Percentiles rank a stretch among this genome's conserved stretches.
These are phyloP conservation scores for Cristatella mucedo DNA, from an alignment of 2,888 invertebrate genomes.

Conservation along the genomic window DNA sequence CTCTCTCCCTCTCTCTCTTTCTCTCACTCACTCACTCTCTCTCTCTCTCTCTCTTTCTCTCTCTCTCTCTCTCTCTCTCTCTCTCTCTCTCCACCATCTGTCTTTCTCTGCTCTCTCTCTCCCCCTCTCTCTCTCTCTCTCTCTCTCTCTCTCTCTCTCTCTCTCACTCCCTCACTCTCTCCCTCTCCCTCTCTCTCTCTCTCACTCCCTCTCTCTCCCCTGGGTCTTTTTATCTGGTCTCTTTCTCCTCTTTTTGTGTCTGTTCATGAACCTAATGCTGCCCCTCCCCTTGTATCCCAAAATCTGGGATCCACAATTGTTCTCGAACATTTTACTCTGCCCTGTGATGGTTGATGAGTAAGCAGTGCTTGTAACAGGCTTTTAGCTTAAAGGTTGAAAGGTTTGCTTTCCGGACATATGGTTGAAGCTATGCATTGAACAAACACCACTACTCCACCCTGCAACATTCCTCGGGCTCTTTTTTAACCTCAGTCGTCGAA, in stretches of 20 bases:
- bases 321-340: too few relatives aligned
- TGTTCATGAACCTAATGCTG: too few relatives aligned
- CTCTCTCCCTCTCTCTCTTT: slow-evolving; percentile 1
- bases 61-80: slow-evolving; percentile 1
- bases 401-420: too few relatives aligned
- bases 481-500: too few relatives aligned
- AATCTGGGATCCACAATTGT: too few relatives aligned
- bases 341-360: too few relatives aligned
- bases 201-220: not conserved
- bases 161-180: not conserved
- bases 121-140: slow-evolving; percentile 1
- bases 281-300: too few relatives aligned
- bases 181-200: slow-evolving; percentile 1
- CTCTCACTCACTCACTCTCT: not conserved
- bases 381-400: too few relatives aligned
- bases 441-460: too few relatives aligned
- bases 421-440: too few relatives aligned
- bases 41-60: slow-evolving; percentile 1
- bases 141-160: slow-evolving; percentile 1
- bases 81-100: not conserved
- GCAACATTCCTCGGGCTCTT: too few relatives aligned
- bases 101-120: not conserved
- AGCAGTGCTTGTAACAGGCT: too few relatives aligned
- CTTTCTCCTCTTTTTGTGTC: not conserved
- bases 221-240: not conserved